These are phyloP conservation scores for Pangasius krempfi DNA, from an alignment of 2,797 vertebrate species.

Conservation along the genomic window DNA sequence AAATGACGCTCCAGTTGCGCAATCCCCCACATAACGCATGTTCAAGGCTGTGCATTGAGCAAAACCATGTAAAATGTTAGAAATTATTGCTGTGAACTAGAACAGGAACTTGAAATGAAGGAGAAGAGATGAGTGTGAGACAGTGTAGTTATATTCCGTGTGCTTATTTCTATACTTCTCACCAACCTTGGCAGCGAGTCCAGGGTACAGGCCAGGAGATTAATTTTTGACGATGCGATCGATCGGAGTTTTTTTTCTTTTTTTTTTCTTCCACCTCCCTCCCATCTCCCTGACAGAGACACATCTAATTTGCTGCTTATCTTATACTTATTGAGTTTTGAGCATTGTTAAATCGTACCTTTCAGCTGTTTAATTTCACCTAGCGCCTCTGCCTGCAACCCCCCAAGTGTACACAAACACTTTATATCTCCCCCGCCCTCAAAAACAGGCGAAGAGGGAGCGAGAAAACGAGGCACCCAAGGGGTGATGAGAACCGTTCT, in stretches of 20 bases:
- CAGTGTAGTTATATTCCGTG: slow-evolving; percentile 58
- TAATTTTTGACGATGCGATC: slow-evolving; percentile 89
- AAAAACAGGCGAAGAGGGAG: slow-evolving; percentile 47
- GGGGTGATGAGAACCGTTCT: slow-evolving; percentile 66
- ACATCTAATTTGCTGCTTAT: slow-evolving; percentile 92
- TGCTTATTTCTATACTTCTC: slow-evolving; percentile 80
- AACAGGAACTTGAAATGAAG: slow-evolving; percentile 74
- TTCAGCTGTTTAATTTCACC: slow-evolving; percentile 91
- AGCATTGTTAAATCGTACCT: slow-evolving; percentile 93
- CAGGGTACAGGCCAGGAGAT: slow-evolving; percentile 83
- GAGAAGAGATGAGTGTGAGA: slow-evolving; percentile 22
- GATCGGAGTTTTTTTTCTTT: slow-evolving; percentile 72
- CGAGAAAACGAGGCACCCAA: slow-evolving; percentile 55
- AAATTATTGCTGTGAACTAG: slow-evolving; percentile 79
- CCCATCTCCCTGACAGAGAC: slow-evolving; percentile 81
- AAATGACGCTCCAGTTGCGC: neutral
- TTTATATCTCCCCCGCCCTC: slow-evolving; percentile 69
- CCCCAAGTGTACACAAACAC: slow-evolving; percentile 77
- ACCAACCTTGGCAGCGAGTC: slow-evolving; percentile 81
- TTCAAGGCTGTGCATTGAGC: neutral
- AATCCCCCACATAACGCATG: neutral
- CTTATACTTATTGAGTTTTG: slow-evolving; percentile 88
- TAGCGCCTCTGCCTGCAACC: slow-evolving; percentile 75
- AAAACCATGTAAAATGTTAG: slow-evolving; percentile 65
- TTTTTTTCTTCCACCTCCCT: slow-evolving; percentile 64